Evolutionary conservation across 2,888 invertebrate species (phyloP).

Genomic region (Opisthograptis luteolata): DNA sequence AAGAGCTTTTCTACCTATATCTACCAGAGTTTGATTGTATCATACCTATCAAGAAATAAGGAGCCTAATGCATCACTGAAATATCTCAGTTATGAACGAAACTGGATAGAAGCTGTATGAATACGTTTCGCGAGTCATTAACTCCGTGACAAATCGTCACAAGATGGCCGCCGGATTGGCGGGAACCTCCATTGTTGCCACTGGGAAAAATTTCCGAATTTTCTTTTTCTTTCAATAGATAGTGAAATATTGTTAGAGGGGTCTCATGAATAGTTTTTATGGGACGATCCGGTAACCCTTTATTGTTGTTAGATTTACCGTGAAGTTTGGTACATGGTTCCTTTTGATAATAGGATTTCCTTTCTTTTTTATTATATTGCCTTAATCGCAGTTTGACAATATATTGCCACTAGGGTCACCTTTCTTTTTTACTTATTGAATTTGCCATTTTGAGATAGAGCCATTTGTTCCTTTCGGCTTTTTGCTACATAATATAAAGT

Average conservation of each 20-base stretch:
- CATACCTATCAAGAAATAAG: too few species aligned
- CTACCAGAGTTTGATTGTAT: too few species aligned
- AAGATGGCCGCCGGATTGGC: conserved; percentile 75
- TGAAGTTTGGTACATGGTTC: conserved; percentile 37
- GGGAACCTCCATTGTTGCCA: conserved; percentile 66
- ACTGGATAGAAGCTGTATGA: conserved; percentile 43
- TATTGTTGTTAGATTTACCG: conserved; percentile 52
- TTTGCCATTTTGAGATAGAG: too few species aligned
- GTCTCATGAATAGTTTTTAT: conserved; percentile 64
- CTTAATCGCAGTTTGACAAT: background rate
- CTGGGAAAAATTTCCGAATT: conserved; percentile 57
- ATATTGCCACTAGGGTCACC: background rate
- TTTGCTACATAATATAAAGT: too few species aligned
- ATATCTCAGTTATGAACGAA: background rate
- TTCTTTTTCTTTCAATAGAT: conserved; percentile 73
- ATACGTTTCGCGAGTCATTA: conserved; percentile 86
- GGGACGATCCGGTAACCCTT: conserved; percentile 68
- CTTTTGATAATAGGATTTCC: conserved; percentile 19
- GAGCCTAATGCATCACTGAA: background rate
- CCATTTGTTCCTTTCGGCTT: too few species aligned
- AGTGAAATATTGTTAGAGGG: conserved; percentile 66
- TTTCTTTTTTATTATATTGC: conserved; percentile 9
- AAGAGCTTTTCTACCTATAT: too few species aligned
- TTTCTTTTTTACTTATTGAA: background rate
- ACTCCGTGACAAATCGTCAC: conserved; percentile 83